Percentiles rank a stretch among this genome's conserved stretches.
These are phyloP conservation scores for Odontocerum albicorne DNA, from an alignment of 2,888 invertebrate species.

Conservation along the genomic window DNA sequence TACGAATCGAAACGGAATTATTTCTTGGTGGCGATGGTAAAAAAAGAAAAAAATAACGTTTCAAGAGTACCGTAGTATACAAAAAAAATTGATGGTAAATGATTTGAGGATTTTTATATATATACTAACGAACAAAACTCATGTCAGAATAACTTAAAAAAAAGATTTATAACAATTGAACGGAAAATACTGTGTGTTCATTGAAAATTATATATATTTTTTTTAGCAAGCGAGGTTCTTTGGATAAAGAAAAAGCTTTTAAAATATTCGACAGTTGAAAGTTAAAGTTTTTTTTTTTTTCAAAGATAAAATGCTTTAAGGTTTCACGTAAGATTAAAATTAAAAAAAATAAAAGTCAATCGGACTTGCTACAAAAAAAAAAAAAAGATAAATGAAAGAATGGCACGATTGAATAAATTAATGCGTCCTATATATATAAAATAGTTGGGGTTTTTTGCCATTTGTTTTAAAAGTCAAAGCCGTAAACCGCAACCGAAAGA, in stretches of 20 bases:
- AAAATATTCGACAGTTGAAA: too few species aligned
- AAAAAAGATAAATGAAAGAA: too few species aligned
- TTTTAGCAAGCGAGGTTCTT: neutral
- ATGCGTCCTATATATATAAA: constrained; percentile 8
- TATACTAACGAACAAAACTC: neutral
- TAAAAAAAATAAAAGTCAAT: too few species aligned
- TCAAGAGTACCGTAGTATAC: neutral
- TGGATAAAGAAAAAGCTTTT: too few species aligned
- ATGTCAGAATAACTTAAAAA: neutral
- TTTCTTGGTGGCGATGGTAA: constrained; percentile 26
- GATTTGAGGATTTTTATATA: constrained; percentile 27
- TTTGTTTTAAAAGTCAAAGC: constrained; percentile 20
- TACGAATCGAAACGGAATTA: neutral
- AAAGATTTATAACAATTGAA: too few species aligned
- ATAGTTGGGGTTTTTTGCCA: constrained; percentile 12
- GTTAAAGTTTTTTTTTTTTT: neutral
- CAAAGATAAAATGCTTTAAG: constrained; percentile 6
- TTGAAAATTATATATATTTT: too few species aligned
- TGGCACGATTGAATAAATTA: constrained; percentile 16
- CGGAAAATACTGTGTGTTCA: neutral
- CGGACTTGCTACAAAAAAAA: too few species aligned
- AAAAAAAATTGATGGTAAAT: constrained; percentile 15
- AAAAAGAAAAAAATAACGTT: constrained; percentile 1
- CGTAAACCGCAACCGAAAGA: constrained; percentile 17
- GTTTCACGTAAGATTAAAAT: too few species aligned